Evolutionary conservation across 2,797 vertebrate genomes (phyloP).

Genomic region (Acrossocheilus wenchowensis): DNA sequence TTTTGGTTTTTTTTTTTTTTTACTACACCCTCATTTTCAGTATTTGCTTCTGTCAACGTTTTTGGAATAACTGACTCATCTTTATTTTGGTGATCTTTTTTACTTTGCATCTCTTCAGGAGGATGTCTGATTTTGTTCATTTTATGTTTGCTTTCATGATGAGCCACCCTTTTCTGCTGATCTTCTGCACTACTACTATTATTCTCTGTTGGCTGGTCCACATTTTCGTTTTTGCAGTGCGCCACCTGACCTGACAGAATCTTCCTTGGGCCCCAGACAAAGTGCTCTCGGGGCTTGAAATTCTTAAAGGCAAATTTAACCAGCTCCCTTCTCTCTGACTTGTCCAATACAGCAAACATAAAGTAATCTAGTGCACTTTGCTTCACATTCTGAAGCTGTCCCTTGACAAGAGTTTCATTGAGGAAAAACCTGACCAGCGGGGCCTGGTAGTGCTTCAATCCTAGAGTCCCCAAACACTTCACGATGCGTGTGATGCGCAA

Average conservation of each 20-base stretch:
- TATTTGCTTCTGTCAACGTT: not conserved
- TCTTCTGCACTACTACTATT: not conserved
- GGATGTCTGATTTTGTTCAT: not conserved
- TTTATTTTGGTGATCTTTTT: not conserved
- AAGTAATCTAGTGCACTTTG: slow-evolving; percentile 92
- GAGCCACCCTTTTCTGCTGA: not conserved
- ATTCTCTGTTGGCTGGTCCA: not conserved
- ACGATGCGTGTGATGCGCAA: slow-evolving; percentile 93
- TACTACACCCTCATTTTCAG: not conserved
- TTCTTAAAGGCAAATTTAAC: slow-evolving; percentile 83
- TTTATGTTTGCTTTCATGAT: not conserved
- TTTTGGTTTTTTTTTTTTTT: not conserved
- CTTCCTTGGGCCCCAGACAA: slow-evolving; percentile 88
- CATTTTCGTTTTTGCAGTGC: not conserved
- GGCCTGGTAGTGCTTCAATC: slow-evolving; percentile 81
- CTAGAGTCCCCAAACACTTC: slow-evolving; percentile 92
- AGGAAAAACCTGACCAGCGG: slow-evolving; percentile 92
- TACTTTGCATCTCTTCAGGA: not conserved
- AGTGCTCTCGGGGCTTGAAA: slow-evolving; percentile 72
- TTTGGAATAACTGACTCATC: not conserved
- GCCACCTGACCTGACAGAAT: slow-evolving; percentile 57
- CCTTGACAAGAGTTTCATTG: slow-evolving; percentile 78
- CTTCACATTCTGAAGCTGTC: slow-evolving; percentile 75
- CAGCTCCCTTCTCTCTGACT: slow-evolving; percentile 74
- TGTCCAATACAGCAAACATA: slow-evolving; percentile 84